Evolutionary conservation across 2,797 vertebrate genomes (phyloP).

Genomic region (Gymnoscopelus braueri): DNA sequence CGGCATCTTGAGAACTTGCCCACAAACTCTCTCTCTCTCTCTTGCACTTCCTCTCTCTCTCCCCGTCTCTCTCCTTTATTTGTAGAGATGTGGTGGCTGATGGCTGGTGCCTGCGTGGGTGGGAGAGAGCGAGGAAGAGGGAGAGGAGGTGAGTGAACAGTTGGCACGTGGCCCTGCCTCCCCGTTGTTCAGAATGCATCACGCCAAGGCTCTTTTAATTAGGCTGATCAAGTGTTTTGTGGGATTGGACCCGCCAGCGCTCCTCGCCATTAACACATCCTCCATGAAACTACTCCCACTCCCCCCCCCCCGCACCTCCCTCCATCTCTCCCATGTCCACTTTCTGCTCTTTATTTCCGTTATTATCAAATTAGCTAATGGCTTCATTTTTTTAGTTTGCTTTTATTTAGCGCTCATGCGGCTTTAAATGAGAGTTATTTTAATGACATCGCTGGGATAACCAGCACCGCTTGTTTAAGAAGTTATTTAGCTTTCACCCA

Average conservation of each 20-base stretch:
- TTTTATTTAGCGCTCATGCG: background rate
- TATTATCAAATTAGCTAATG: conserved; percentile 55
- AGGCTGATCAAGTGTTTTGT: conserved; percentile 80
- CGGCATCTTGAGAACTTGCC: conserved; percentile 57
- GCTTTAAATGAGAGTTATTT: too few relatives aligned
- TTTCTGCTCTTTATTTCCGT: conserved; percentile 55
- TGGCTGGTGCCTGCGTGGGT: conserved; percentile 59
- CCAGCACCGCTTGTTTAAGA: too few relatives aligned
- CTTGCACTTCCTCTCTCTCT: conserved; percentile 13
- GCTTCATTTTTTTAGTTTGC: conserved; percentile 45
- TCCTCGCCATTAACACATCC: conserved; percentile 74
- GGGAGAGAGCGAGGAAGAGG: conserved; percentile 33
- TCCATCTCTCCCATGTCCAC: conserved; percentile 63
- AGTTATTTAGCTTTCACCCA: too few relatives aligned
- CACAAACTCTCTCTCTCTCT: conserved; percentile 52
- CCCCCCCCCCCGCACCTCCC: conserved; percentile 41
- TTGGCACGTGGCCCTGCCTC: conserved; percentile 64
- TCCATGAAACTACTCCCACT: conserved; percentile 61
- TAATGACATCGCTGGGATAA: too few relatives aligned
- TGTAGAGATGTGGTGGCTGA: conserved; percentile 58
- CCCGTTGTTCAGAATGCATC: conserved; percentile 66
- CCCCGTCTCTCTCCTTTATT: conserved; percentile 26
- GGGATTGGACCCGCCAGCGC: conserved; percentile 70
- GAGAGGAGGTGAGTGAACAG: conserved; percentile 69
- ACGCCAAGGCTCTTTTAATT: conserved; percentile 80